phyloP scores from a whole-genome alignment of 1,140 invertebrate species.

The Rhopalosiphum maidis region DNA sequence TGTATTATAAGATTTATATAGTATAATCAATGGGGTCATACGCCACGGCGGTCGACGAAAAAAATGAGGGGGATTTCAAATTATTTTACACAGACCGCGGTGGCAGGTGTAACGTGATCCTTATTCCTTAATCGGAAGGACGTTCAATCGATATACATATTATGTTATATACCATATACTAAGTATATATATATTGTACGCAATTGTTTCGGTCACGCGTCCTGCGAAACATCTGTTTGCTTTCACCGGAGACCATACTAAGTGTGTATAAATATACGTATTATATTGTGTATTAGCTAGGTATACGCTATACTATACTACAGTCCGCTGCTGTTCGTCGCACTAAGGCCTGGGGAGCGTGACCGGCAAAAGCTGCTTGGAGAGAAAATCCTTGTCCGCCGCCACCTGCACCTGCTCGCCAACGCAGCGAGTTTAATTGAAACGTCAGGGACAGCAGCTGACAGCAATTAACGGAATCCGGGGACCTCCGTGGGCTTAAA shows the following conservation, averaged over 20 bases:
- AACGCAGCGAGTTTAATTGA: background rate
- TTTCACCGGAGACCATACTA: background rate
- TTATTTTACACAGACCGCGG: background rate
- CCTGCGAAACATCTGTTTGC: background rate
- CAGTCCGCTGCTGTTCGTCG: background rate
- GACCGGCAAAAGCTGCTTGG: background rate
- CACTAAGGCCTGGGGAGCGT: background rate
- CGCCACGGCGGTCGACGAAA: background rate
- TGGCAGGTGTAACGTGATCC: background rate
- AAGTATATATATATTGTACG: background rate
- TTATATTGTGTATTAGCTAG: background rate
- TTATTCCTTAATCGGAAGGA: background rate
- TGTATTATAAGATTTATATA: background rate
- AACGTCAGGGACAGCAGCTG: slow-evolving; percentile 45
- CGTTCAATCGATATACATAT: background rate
- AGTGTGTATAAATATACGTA: background rate
- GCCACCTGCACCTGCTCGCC: background rate
- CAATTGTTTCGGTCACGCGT: background rate
- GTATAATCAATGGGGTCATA: background rate
- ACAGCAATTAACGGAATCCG: slow-evolving; percentile 28
- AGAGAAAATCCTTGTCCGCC: slow-evolving; percentile 25
- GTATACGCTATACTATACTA: background rate
- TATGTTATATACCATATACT: background rate
- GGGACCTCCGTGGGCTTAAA: background rate
- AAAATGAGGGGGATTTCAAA: background rate